Percentiles rank a stretch among this genome's conserved stretches.
Conservation (phyloP, 2,113 vertebrate species). For the Odontesthes bonariensis region DNA sequence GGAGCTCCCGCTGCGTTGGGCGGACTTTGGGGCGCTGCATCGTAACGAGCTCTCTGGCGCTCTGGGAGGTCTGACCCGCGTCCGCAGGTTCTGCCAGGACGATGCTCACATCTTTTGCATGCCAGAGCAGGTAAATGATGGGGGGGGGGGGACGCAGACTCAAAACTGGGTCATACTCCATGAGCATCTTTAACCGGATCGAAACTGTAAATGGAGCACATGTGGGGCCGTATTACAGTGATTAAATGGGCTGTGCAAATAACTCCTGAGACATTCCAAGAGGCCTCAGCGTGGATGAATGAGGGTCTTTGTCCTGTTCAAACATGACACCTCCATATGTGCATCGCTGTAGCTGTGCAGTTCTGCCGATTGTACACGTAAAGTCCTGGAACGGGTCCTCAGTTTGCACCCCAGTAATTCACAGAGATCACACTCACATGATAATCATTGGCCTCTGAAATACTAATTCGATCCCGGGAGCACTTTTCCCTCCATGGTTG, state of each 20-base stretch:
- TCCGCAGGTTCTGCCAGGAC: slow-evolving; percentile 92
- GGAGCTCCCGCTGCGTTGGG: slow-evolving; percentile 92
- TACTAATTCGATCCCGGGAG: slow-evolving; percentile 24
- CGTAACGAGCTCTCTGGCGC: slow-evolving; percentile 89
- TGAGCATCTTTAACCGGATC: neutral
- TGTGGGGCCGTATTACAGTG: slow-evolving; percentile 33
- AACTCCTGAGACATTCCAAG: slow-evolving; percentile 66
- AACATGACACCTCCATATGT: slow-evolving; percentile 59
- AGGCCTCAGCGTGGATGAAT: slow-evolving; percentile 61
- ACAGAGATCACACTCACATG: slow-evolving; percentile 26
- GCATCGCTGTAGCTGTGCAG: slow-evolving; percentile 24
- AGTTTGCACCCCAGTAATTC: slow-evolving; percentile 18
- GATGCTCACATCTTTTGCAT: slow-evolving; percentile 94
- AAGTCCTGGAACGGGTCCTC: slow-evolving; percentile 17
- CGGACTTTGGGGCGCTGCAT: slow-evolving; percentile 93
- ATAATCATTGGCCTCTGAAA: slow-evolving; percentile 20
- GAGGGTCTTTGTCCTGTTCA: slow-evolving; percentile 63
- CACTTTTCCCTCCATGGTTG: neutral
- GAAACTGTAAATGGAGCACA: slow-evolving; percentile 27
- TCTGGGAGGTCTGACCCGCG: slow-evolving; percentile 88
- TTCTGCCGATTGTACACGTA: slow-evolving; percentile 36
- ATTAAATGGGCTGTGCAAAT: slow-evolving; percentile 59
- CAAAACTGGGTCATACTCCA: neutral
- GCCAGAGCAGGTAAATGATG: slow-evolving; percentile 85
- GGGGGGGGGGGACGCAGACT: neutral